Percentiles rank a stretch among this genome's conserved stretches.
Conservation (phyloP, 2,888 invertebrate species). For the Azorinus chamasolen region DNA sequence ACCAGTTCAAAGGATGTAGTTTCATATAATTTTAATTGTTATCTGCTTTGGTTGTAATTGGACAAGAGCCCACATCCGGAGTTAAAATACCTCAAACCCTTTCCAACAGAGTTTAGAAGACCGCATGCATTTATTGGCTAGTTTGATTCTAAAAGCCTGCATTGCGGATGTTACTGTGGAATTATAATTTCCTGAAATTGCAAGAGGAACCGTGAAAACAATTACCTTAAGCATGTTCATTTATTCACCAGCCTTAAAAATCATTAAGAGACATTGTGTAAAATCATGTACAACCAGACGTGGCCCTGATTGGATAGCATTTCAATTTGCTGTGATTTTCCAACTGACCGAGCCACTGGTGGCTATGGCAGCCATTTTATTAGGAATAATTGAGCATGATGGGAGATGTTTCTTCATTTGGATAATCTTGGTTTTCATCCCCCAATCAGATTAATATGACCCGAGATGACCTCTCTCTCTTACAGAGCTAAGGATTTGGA, state of each 20-base stretch:
- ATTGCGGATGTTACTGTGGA: no score
- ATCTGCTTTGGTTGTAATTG: no score
- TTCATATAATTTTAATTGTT: no score
- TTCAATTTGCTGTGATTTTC: conserved; percentile 33
- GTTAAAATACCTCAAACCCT: no score
- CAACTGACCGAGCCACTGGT: conserved; percentile 25
- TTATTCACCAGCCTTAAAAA: conserved; percentile 32
- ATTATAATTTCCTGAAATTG: conserved; percentile 26
- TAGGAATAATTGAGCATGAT: conserved; percentile 43
- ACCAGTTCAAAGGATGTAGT: no score
- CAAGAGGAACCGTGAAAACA: conserved; percentile 40
- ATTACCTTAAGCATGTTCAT: conserved; percentile 38
- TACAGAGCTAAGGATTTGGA: no score
- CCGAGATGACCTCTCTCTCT: conserved; percentile 21
- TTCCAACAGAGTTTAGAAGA: no score
- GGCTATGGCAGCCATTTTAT: conserved; percentile 21
- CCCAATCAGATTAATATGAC: conserved; percentile 38
- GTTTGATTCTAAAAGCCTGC: no score
- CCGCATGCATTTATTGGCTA: no score
- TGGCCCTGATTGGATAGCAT: conserved; percentile 42
- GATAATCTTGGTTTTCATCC: conserved; percentile 46
- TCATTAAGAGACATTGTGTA: conserved; percentile 47
- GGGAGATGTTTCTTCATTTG: conserved; percentile 61
- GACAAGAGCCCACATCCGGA: no score
- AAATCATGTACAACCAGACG: conserved; percentile 28